Conservation (phyloP, 2,797 vertebrate genomes). For the Microcaecilia unicolor region DNA sequence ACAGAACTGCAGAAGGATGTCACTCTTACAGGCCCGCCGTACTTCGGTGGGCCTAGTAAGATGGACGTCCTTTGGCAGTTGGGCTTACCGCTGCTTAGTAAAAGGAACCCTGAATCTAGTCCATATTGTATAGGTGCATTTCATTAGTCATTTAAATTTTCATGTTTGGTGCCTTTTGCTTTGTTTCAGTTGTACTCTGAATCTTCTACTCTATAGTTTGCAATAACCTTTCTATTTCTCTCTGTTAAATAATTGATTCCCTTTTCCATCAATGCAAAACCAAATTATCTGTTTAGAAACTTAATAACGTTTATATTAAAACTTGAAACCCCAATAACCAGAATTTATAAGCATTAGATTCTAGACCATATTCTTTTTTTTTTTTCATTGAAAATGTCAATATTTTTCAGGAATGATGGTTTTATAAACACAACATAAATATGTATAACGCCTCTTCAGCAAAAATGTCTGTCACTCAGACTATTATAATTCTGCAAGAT, state of each 20-base stretch:
- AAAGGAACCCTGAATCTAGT: no score
- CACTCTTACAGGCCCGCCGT: no score
- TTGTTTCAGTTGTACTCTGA: no score
- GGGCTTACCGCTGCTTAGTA: no score
- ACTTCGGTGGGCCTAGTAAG: no score
- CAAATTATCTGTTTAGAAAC: conserved; percentile 44
- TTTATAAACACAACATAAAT: conserved; percentile 37
- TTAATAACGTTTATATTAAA: conserved; percentile 53
- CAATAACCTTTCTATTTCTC: conserved; percentile 9
- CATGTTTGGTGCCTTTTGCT: no score
- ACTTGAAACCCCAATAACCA: conserved; percentile 23
- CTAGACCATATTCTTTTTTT: conserved; percentile 13
- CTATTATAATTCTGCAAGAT: conserved; percentile 31
- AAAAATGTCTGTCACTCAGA: conserved; percentile 39
- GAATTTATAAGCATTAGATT: conserved; percentile 15
- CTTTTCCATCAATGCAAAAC: conserved; percentile 49
- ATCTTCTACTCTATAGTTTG: conserved; percentile 10
- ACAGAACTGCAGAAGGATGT: no score
- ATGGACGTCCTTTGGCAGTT: no score
- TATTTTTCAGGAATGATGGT: conserved; percentile 25
- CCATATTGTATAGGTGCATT: no score
- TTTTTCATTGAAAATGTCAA: conserved; percentile 44
- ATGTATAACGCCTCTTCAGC: conserved; percentile 7
- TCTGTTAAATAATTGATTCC: conserved; percentile 44
- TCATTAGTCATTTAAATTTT: no score